phyloP scores from a whole-genome alignment of 1,140 invertebrate genomes.

The Cylas formicarius region DNA sequence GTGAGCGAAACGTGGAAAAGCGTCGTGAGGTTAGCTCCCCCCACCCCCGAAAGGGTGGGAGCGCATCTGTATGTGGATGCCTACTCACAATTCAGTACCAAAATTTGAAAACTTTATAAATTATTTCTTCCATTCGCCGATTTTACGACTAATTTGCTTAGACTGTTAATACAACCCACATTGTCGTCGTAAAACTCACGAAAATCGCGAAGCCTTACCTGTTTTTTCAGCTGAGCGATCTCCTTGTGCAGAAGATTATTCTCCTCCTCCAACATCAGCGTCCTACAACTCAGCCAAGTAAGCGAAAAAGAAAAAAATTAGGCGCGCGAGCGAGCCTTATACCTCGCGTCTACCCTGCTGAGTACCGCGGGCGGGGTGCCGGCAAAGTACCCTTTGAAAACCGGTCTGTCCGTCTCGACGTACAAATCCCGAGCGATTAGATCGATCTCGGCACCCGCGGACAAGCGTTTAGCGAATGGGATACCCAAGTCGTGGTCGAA shows the following conservation, averaged over 20 bases:
- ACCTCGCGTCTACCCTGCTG: conserved; percentile 33
- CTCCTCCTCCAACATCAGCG: conserved; percentile 64
- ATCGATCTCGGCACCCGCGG: conserved; percentile 20
- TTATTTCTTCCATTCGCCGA: too few species aligned
- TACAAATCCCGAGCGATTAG: conserved; percentile 17
- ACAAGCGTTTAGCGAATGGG: conserved; percentile 31
- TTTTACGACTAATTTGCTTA: too few species aligned
- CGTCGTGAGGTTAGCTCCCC: too few species aligned
- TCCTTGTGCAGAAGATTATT: conserved; percentile 63
- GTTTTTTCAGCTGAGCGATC: conserved; percentile 67
- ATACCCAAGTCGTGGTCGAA: conserved; percentile 31
- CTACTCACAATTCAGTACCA: too few species aligned
- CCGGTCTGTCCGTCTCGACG: conserved; percentile 15
- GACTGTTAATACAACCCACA: too few species aligned
- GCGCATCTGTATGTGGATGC: too few species aligned
- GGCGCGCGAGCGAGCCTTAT: conserved; percentile 7
- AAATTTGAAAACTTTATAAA: too few species aligned
- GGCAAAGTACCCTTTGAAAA: conserved; percentile 39
- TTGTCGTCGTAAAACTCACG: background rate
- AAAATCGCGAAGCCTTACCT: conserved; percentile 39
- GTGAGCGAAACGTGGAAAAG: too few species aligned
- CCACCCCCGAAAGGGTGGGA: too few species aligned
- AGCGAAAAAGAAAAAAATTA: conserved; percentile 6
- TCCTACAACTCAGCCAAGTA: conserved; percentile 37
- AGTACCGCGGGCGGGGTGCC: conserved; percentile 37